Base-by-base conservation (phyloP, 2,888 invertebrate species). In the Syrphus vitripennis region DNA sequence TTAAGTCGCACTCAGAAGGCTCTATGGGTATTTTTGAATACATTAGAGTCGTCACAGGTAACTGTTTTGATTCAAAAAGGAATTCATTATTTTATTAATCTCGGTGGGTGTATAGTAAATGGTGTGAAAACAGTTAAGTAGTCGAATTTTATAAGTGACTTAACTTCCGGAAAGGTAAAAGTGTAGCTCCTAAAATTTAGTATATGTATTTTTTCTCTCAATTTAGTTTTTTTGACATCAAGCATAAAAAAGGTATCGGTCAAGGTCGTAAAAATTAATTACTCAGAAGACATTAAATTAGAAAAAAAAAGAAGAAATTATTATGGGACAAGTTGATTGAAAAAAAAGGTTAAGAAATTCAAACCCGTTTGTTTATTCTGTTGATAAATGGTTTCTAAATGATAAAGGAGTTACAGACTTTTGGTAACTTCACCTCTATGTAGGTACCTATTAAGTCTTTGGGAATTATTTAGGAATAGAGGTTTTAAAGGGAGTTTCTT, bases 21-120 rank as follows among this genome's bases (percentile, higher is more conserved):
- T 24, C 67, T 67, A 5, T 24, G 61, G n/a, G 45, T 7, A 31
- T 80, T 81, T 80, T 65, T 59, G 80, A 84, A 84, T 80, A 80
- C 50, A 67, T 80, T 84, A 76, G 19, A 34, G 2, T 12, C 42
- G 42, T 21, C 3, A 21, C 4, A 7, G 1, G 29, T 55, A 53
- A 53, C 53, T 76, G 67, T 81, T 81, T 63, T 67, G 70, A 69
- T 77, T 72, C 76, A 72, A 81, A 40, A 31, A 12, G 84, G 59
- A 77, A 81, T 86, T 76, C 63, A 61, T 86, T 71, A 77, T 86
- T 81, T 86, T 81, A 69, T 81, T 81, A 86, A 81, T 84, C 79
- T 34, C n/a, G 57, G 76, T 19, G 50, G 42, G 63, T 19, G 42
- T 67, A 40, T 40, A 48, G 50, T 75, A 57, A 84, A 63, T 75